A percentile compares a stretch with the other conserved stretches of the same genome.
Conservation (phyloP, 2,888 invertebrate species). For the Calameuta filiformis region DNA sequence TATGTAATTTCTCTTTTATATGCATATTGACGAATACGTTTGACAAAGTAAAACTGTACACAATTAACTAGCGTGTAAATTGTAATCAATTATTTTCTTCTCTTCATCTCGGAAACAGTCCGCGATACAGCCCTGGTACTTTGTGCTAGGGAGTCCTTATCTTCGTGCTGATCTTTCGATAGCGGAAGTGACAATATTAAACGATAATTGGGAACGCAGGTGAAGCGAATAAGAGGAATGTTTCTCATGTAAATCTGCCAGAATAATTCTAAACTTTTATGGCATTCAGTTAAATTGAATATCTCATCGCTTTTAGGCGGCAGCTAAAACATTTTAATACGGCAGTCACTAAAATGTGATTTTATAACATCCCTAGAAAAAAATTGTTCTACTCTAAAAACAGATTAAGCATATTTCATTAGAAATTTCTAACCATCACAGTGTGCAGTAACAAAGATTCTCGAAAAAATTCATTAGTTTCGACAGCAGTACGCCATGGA, state of each 20-base stretch:
- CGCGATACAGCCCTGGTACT: not conserved
- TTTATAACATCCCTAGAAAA: not conserved
- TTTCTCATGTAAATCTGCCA: slow-evolving; percentile 47
- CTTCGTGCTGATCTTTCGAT: not conserved
- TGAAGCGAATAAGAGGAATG: slow-evolving; percentile 46
- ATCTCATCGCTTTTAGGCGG: slow-evolving; percentile 50
- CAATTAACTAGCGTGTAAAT: not conserved
- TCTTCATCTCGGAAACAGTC: not conserved
- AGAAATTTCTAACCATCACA: slow-evolving; percentile 41
- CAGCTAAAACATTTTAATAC: slow-evolving; percentile 39
- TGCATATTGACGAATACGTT: not conserved
- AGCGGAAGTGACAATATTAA: slow-evolving; percentile 27
- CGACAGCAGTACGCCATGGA: slow-evolving; percentile 41
- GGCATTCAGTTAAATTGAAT: slow-evolving; percentile 45
- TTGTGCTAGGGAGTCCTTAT: not conserved
- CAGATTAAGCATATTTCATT: not conserved
- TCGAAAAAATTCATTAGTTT: slow-evolving; percentile 47
- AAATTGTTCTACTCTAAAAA: not conserved
- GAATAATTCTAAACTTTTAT: slow-evolving; percentile 45
- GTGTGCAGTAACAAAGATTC: slow-evolving; percentile 44
- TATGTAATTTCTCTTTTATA: not conserved
- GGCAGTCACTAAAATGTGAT: not conserved
- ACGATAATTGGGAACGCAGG: slow-evolving; percentile 45
- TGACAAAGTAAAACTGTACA: not conserved
- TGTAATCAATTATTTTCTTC: not conserved